Evolutionary conservation across 2,797 vertebrate species (phyloP).

Genomic region (Leptoclinus maculatus): DNA sequence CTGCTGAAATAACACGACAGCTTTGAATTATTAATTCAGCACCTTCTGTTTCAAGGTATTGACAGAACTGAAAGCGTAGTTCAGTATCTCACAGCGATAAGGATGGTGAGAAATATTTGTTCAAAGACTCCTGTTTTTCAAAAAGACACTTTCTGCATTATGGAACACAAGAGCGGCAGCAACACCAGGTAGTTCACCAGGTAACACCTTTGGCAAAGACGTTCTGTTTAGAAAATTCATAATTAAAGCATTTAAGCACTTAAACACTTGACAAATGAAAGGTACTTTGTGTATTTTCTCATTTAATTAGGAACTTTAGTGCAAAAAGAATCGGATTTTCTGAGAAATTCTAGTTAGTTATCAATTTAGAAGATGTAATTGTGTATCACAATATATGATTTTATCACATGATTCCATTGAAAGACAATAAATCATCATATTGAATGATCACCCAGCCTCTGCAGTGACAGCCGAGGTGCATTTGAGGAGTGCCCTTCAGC

Average conservation of each 20-base stretch:
- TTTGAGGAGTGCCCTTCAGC: slow-evolving; percentile 19
- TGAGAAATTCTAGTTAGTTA: background rate
- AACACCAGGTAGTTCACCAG: slow-evolving; percentile 26
- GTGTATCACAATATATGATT: too few relatives aligned
- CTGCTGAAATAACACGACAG: slow-evolving; percentile 38
- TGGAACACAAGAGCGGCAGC: background rate
- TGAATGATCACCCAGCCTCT: background rate
- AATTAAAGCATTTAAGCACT: slow-evolving; percentile 4
- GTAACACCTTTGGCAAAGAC: slow-evolving; percentile 6
- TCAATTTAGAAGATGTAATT: too few relatives aligned
- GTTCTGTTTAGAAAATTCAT: background rate
- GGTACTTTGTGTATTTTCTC: background rate
- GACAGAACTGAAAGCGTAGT: slow-evolving; percentile 18
- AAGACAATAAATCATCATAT: background rate
- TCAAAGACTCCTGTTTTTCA: slow-evolving; percentile 6
- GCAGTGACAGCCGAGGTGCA: slow-evolving; percentile 25
- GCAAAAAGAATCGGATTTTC: background rate
- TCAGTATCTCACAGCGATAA: slow-evolving; percentile 14
- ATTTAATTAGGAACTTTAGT: too few relatives aligned
- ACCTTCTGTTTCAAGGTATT: slow-evolving; percentile 29
- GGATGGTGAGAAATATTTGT: background rate
- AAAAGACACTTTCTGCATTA: background rate
- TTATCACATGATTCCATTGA: background rate
- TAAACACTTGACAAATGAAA: background rate
- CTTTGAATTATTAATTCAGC: slow-evolving; percentile 48